These are phyloP conservation scores for Odontamblyopus lacepedii DNA, from an alignment of 2,797 vertebrate genomes.

Conservation along the genomic window DNA sequence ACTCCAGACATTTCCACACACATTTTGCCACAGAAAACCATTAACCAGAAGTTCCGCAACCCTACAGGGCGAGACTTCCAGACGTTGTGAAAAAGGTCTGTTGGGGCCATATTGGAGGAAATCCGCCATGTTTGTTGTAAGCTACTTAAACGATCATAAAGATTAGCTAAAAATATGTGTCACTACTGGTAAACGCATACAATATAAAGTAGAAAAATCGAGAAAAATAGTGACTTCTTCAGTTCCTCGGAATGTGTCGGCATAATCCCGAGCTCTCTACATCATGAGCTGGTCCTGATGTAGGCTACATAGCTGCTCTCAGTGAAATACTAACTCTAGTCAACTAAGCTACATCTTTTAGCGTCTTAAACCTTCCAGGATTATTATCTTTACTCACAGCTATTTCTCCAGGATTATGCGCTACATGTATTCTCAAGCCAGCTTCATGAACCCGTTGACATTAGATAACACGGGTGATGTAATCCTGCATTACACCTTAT, in stretches of 20 bases:
- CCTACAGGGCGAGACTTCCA: no score
- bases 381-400: neutral
- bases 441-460: neutral
- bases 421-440: neutral
- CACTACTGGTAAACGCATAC: no score
- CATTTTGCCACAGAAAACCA: no score
- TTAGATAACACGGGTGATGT: neutral
- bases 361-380: neutral
- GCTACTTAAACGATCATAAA: neutral
- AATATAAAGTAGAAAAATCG: no score
- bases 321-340: neutral
- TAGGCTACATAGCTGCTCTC: neutral
- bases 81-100: no score
- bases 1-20: no score
- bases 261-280: no score
- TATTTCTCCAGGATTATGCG: neutral
- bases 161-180: neutral
- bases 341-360: neutral
- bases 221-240: neutral
- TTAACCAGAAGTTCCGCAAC: no score
- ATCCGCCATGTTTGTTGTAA: no score
- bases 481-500: neutral
- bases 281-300: no score
- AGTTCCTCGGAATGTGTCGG: no score
- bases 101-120: no score